These are phyloP conservation scores for Axea sp. DNA, from an alignment of 2,888 invertebrate species.

Conservation along the genomic window DNA sequence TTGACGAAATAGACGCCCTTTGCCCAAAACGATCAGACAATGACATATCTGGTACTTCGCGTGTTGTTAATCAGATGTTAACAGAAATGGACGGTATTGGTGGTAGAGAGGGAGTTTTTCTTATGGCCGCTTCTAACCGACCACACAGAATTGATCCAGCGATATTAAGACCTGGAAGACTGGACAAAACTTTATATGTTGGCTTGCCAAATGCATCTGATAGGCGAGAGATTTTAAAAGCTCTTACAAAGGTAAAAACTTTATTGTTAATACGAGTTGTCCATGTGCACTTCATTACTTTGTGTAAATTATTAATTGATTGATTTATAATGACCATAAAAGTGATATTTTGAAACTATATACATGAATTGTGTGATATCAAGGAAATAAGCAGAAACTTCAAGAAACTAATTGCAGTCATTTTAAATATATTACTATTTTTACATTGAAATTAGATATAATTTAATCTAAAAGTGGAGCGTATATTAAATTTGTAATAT, in stretches of 20 bases:
- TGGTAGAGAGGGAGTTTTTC: conserved; percentile 93
- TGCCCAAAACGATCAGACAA: conserved; percentile 93
- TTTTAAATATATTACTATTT: no score
- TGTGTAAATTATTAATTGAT: no score
- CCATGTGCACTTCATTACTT: no score
- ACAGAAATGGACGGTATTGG: conserved; percentile 99
- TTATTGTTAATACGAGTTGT: no score
- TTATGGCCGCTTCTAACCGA: conserved; percentile 97
- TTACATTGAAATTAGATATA: no score
- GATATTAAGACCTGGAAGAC: conserved; percentile 92
- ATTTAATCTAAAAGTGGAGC: no score
- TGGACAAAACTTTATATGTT: conserved; percentile 94
- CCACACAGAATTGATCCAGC: conserved; percentile 98
- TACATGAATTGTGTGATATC: no score
- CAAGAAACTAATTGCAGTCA: no score
- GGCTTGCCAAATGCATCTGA: conserved; percentile 91
- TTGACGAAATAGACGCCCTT: conserved; percentile 98
- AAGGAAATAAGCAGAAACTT: no score
- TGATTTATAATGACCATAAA: no score
- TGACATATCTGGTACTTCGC: conserved; percentile 86
- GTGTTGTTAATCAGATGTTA: conserved; percentile 97
- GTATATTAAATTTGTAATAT: no score
- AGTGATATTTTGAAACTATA: no score
- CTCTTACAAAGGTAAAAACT: conserved; percentile 92
- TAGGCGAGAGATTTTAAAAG: conserved; percentile 91